Evolutionary conservation across 2,888 invertebrate genomes (phyloP), one percentile per base, ranked within the genome.

Genomic region (Entomobrya proxima): DNA sequence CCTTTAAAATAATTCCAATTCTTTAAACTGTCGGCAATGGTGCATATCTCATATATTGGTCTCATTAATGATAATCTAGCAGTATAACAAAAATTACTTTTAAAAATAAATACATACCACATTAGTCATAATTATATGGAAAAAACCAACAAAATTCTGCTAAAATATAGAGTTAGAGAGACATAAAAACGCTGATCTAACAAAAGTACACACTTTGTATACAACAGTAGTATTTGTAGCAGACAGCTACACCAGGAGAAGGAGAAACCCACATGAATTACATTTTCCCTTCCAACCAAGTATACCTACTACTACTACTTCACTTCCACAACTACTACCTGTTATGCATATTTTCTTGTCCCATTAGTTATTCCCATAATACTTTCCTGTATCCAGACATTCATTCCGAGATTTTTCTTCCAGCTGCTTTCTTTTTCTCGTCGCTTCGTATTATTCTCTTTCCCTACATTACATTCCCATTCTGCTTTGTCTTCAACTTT

Each of bases 371-470:
- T 76, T 76, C 58, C 40, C 40, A 76, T 64, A 61, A 35, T 50
- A 21, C 35, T 35, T 32, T 24, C 35, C 50, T 64, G 21, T 67
- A 40, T 40, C 11, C 47, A 67, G 24, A 21, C 67, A 21, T 67
- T 67, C 50, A 67, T 67, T 67, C 78, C 37, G 47, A 78, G 77
- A 78, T 78, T 78, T 78, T 58, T 30, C 47, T 50, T 78, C 64
- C 67, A 78, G 78, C 64, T 50, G 50, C 50, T 78, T 78, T 64
- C 64, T 32, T 74, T 50, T 24, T 24, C 40, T 2, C 15, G 67
- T 67, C 67, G 40, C 67, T 40, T 6, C 27, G 61, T 32, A 27
- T 27, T 30, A 32, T 32, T 61, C 15, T 61, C 27, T 67, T 67
- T 64, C 9, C 32, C 64, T 64, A 47, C 47, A 13, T 47, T 47